These are phyloP conservation scores for Apteryx mantelli DNA, from an alignment of 2,113 vertebrate genomes.

Conservation along the genomic window DNA sequence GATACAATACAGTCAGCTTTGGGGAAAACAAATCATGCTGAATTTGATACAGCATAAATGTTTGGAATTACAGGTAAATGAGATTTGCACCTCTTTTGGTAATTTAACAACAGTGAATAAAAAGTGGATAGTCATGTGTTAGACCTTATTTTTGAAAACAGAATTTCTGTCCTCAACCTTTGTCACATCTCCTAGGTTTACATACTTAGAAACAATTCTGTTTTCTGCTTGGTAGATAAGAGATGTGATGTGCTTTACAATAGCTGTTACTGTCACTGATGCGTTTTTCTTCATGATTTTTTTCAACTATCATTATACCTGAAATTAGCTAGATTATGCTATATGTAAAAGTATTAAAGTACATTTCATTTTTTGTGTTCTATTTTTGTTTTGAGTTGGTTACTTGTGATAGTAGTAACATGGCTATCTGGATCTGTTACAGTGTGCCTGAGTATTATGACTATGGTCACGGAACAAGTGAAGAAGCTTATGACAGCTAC, in stretches of 20 bases:
- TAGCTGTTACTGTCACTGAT: background rate
- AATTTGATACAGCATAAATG: background rate
- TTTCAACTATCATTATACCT: background rate
- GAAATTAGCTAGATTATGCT: background rate
- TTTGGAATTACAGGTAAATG: background rate
- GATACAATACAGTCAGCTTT: background rate
- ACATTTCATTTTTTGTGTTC: background rate
- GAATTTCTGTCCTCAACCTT: background rate
- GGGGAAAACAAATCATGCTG: background rate
- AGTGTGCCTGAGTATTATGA: slow-evolving; percentile 96
- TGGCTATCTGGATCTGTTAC: slow-evolving; percentile 76
- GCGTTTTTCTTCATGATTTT: background rate
- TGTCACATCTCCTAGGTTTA: background rate
- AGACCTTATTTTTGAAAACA: background rate
- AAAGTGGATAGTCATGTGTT: background rate
- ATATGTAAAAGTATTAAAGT: background rate
- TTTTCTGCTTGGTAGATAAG: background rate
- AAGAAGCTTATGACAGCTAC: slow-evolving; percentile 94
- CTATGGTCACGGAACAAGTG: slow-evolving; percentile 89
- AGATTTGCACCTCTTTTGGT: background rate
- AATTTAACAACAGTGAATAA: background rate
- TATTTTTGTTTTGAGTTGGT: slow-evolving; percentile 20
- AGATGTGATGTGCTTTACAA: background rate
- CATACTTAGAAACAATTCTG: slow-evolving; percentile 8
- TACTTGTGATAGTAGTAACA: slow-evolving; percentile 33